Percentiles rank a stretch among this genome's conserved stretches.
These are phyloP conservation scores for Mythimna albipuncta DNA, from an alignment of 2,888 invertebrate species.

Conservation along the genomic window DNA sequence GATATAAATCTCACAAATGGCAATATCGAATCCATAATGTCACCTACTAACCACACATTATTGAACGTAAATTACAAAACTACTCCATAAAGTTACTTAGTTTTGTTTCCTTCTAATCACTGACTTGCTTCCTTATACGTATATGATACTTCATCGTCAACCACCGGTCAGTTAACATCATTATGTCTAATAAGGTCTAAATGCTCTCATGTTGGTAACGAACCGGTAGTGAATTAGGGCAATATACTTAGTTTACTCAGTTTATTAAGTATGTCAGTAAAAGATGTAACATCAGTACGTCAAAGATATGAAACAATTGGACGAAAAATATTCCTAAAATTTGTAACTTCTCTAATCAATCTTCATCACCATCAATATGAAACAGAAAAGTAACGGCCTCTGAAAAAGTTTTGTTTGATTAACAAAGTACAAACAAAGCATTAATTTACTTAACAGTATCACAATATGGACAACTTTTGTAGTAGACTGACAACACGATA, in stretches of 20 bases:
- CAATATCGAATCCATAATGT: slow-evolving; percentile 6
- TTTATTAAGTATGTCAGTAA: neutral
- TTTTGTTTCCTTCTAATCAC: slow-evolving; percentile 51
- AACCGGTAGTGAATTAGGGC: slow-evolving; percentile 26
- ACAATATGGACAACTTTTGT: neutral
- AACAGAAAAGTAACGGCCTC: neutral
- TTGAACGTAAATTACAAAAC: slow-evolving; percentile 47
- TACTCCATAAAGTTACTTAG: slow-evolving; percentile 24
- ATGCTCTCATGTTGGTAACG: slow-evolving; percentile 27
- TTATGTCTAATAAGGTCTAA: slow-evolving; percentile 53
- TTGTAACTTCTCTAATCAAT: slow-evolving; percentile 5
- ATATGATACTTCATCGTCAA: slow-evolving; percentile 43
- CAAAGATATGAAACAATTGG: neutral
- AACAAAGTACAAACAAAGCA: slow-evolving; percentile 6
- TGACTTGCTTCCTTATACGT: slow-evolving; percentile 49
- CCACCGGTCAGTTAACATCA: slow-evolving; percentile 43
- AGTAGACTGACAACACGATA: neutral
- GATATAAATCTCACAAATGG: neutral
- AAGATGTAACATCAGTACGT: neutral
- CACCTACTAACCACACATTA: slow-evolving; percentile 27
- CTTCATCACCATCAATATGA: slow-evolving; percentile 7
- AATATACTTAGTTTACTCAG: neutral
- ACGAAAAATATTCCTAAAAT: neutral
- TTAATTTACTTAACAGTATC: neutral
- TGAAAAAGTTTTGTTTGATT: neutral